Conservation (phyloP, 2,888 invertebrate species). For the Drosophila greeni region DNA sequence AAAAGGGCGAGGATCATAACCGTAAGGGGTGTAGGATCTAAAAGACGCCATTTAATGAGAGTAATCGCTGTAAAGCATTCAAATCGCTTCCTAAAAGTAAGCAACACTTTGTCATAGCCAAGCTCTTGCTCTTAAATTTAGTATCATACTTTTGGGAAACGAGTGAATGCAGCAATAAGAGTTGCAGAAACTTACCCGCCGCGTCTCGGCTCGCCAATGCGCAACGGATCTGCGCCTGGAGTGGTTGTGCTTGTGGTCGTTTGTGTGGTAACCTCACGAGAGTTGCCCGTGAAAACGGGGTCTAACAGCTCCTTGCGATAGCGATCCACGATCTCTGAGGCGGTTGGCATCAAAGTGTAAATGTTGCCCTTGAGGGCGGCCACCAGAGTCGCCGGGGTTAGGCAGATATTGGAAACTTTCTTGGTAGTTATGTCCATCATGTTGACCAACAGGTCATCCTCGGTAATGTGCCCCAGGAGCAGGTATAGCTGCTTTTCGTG, state of each 20-base stretch:
- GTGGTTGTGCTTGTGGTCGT: slow-evolving; percentile 47
- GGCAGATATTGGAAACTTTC: slow-evolving; percentile 82
- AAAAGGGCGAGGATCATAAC: slow-evolving; percentile 68
- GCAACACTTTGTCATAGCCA: background rate
- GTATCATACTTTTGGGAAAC: slow-evolving; percentile 6
- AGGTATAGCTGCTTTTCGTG: slow-evolving; percentile 84
- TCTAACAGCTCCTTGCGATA: slow-evolving; percentile 84
- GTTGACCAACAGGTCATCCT: slow-evolving; percentile 83
- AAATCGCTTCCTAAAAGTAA: slow-evolving; percentile 2
- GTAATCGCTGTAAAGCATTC: background rate
- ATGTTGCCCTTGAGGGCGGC: slow-evolving; percentile 81
- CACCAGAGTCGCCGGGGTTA: slow-evolving; percentile 82
- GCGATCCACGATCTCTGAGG: slow-evolving; percentile 82
- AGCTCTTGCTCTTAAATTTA: background rate
- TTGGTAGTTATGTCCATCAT: slow-evolving; percentile 80
- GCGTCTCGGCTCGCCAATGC: slow-evolving; percentile 67
- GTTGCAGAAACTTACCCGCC: slow-evolving; percentile 48
- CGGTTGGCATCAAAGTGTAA: slow-evolving; percentile 83
- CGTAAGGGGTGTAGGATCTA: slow-evolving; percentile 50
- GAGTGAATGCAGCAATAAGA: background rate
- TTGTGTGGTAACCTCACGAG: slow-evolving; percentile 75
- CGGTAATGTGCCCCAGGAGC: slow-evolving; percentile 82
- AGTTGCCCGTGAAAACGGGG: slow-evolving; percentile 79
- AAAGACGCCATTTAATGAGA: background rate
- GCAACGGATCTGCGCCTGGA: slow-evolving; percentile 62